phyloP scores from a whole-genome alignment of 2,113 vertebrate species.

The Psilopogon haemacephalus region DNA sequence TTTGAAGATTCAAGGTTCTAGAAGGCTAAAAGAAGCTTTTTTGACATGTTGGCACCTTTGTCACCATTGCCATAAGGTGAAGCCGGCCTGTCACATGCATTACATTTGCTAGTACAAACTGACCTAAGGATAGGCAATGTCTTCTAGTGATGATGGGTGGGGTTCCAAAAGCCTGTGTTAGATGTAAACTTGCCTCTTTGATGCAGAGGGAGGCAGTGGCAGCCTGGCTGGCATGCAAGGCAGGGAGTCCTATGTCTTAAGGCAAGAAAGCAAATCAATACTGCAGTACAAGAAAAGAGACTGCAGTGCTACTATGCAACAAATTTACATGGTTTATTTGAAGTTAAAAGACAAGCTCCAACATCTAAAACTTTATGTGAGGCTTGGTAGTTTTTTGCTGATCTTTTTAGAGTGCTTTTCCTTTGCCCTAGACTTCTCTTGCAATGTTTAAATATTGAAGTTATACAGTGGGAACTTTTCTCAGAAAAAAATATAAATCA shows the following conservation, averaged over 20 bases:
- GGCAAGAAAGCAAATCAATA: not conserved
- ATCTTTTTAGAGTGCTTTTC: not conserved
- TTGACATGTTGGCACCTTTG: not conserved
- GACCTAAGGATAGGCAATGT: not conserved
- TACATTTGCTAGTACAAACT: not conserved
- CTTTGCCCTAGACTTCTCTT: not conserved
- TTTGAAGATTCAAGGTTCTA: not conserved
- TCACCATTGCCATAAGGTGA: rapidly evolving
- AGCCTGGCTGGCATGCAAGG: not conserved
- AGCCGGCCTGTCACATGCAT: not conserved
- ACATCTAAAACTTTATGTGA: not conserved
- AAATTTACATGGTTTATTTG: not conserved
- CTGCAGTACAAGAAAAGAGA: not conserved
- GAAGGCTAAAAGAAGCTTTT: not conserved
- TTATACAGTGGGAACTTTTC: not conserved
- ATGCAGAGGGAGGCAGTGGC: not conserved
- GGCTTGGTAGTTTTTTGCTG: too few relatives aligned
- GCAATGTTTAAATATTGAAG: not conserved
- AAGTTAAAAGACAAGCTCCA: not conserved
- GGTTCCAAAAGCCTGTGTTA: not conserved
- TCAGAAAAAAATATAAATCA: not conserved
- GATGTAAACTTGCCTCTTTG: not conserved
- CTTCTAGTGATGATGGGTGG: not conserved
- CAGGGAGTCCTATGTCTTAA: not conserved
- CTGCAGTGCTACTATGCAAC: not conserved